These are phyloP conservation scores for Ctena decussata DNA, from an alignment of 2,888 invertebrate genomes.

Conservation along the genomic window DNA sequence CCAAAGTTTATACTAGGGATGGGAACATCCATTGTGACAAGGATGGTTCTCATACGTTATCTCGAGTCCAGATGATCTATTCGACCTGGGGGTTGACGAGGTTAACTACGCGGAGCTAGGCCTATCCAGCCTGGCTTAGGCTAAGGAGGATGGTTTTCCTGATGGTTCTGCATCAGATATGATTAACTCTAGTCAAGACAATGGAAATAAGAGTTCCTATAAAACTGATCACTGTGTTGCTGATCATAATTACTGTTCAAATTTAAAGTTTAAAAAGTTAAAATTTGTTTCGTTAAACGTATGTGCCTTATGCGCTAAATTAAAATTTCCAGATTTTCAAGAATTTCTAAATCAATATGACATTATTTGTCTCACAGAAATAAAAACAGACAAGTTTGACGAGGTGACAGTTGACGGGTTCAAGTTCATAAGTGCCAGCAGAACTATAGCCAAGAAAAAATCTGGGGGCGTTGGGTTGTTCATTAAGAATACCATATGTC, in stretches of 20 bases:
- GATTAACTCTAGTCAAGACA: background rate
- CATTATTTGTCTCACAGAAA: background rate
- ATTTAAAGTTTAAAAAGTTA: background rate
- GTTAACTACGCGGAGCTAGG: background rate
- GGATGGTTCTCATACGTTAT: background rate
- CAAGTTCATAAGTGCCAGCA: conserved; percentile 5
- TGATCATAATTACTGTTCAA: background rate
- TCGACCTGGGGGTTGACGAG: conserved; percentile 1
- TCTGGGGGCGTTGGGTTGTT: conserved; percentile 8
- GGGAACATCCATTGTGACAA: conserved; percentile 10
- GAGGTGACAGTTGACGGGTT: background rate
- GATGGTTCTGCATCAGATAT: background rate
- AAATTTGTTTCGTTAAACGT: background rate
- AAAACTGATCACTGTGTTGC: background rate
- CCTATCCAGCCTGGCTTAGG: background rate
- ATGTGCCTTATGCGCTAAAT: conserved; percentile 1
- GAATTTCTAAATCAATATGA: conserved; percentile 5
- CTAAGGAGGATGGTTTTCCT: background rate
- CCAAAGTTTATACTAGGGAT: background rate
- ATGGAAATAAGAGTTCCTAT: background rate
- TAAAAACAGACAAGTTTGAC: background rate
- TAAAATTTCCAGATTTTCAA: conserved; percentile 7
- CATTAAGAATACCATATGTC: background rate
- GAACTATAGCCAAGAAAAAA: background rate
- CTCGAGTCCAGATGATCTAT: conserved; percentile 11